Evolutionary conservation across 2,888 invertebrate species (phyloP), one percentile per base, ranked within the genome.

Genomic region (Nysson spinosus): DNA sequence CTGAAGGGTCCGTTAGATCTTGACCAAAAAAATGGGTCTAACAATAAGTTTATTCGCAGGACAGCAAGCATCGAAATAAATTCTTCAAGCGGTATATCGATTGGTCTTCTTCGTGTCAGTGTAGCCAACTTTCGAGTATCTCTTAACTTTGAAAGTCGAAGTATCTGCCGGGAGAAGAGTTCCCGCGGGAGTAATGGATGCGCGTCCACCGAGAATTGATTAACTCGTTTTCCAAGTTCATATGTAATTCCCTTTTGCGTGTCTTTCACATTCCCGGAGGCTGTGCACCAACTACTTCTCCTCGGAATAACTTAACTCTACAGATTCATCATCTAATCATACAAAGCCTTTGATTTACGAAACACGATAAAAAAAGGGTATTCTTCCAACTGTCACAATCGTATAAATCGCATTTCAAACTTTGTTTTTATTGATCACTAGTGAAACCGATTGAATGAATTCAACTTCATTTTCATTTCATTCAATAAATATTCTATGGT

Each of bases 1-100:
- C n/a, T n/a, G n/a, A n/a, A n/a, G n/a, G n/a, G n/a, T n/a, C n/a
- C n/a, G 11, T 1, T 4, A 28, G 28, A 35, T 26, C 6, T 9
- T 7, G 2, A 11, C 19, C 24, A 30, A 16, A 5, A 14, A 16
- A 37, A 39, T n/a, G n/a, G n/a, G n/a, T n/a, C n/a, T n/a, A n/a
- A n/a, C n/a, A 34, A 19, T 17, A 3, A 39, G 50, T 11, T 26
- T 50, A 22, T 49, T 35, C 11, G 40, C 2, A 20, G 56, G 51
- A 43, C 26, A 47, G 35, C 46, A 64, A 56, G 56, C 39, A 56
- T 49, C 57, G 17, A 52, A 26, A 14, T 7, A 46, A 39, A 35
- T 49, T 56, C 47, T 49, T 57, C 17, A 22, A 65, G 49, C 7
- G 65, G 24, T 22, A 11, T 55, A 66, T 60, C 54, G 60, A 58